phyloP scores from a whole-genome alignment of 2,797 vertebrate species.

The Myotis daubentonii region DNA sequence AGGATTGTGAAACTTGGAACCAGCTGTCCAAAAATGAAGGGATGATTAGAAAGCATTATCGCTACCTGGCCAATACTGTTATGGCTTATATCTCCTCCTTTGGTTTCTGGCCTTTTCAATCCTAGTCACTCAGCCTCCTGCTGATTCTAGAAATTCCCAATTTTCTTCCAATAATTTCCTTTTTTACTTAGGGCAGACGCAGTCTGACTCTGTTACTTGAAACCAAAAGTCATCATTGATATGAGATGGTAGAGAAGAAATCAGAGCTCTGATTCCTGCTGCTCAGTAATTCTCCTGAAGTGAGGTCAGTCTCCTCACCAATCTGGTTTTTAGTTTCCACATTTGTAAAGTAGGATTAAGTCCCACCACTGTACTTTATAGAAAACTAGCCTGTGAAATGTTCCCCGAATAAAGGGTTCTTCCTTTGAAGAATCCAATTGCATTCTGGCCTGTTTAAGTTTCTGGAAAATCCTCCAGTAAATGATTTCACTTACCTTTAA shows the following conservation, averaged over 20 bases:
- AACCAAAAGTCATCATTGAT: slow-evolving; percentile 29
- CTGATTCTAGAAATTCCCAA: neutral
- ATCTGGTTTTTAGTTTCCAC: slow-evolving; percentile 9
- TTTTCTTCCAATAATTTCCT: slow-evolving; percentile 10
- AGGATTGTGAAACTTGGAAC: neutral
- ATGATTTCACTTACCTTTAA: slow-evolving; percentile 48
- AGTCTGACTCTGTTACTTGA: slow-evolving; percentile 28
- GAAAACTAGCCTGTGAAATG: neutral
- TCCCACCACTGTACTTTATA: neutral
- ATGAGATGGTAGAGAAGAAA: neutral
- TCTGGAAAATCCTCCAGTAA: slow-evolving; percentile 31
- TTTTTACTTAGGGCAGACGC: neutral
- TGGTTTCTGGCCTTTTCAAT: neutral
- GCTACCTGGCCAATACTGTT: neutral
- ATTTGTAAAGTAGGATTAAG: neutral
- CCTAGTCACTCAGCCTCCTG: neutral
- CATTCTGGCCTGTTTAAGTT: neutral
- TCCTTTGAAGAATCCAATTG: slow-evolving; percentile 26
- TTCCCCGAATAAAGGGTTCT: slow-evolving; percentile 17
- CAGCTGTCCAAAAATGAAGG: neutral
- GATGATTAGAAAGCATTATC: neutral
- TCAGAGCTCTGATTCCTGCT: slow-evolving; percentile 16
- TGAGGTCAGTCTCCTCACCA: neutral
- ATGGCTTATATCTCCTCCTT: neutral
- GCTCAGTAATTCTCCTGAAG: neutral